A percentile compares a stretch with the other conserved stretches of the same genome.
phyloP scores from a whole-genome alignment of 2,113 vertebrate species.

The Orthonyx spaldingii region DNA sequence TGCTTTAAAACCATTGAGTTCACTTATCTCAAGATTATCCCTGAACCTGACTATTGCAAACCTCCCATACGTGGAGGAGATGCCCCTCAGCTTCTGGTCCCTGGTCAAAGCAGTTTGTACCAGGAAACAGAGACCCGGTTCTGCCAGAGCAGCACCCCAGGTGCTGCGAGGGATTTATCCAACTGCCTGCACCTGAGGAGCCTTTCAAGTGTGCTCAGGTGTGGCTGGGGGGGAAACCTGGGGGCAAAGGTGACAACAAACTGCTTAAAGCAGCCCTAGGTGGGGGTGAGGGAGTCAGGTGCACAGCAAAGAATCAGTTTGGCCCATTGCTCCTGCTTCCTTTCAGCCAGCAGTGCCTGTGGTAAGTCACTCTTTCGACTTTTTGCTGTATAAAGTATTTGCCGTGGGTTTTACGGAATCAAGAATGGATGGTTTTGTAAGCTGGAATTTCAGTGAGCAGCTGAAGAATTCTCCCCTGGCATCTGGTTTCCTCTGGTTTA shows the following conservation, averaged over 20 bases:
- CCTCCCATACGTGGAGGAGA: neutral
- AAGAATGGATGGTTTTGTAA: neutral
- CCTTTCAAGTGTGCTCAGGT: neutral
- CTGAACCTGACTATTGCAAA: neutral
- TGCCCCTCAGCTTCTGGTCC: neutral
- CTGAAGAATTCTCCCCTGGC: neutral
- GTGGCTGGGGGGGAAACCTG: neutral
- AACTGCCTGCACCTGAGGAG: neutral
- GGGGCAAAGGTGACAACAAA: neutral
- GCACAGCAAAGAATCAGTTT: fast-evolving
- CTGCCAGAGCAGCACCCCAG: neutral
- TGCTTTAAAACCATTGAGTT: neutral
- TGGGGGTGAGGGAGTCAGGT: neutral
- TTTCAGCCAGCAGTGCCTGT: neutral
- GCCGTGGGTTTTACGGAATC: neutral
- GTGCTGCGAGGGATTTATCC: neutral
- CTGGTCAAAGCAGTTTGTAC: neutral
- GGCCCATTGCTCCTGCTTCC: neutral
- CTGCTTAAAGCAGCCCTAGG: neutral
- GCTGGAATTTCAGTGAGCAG: neutral
- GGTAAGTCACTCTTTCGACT: neutral
- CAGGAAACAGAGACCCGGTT: fast-evolving
- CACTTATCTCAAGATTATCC: neutral
- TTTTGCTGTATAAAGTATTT: neutral
- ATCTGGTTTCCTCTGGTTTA: neutral